phyloP scores from a whole-genome alignment of 2,113 vertebrate genomes.

The Hemichromis elongatus region DNA sequence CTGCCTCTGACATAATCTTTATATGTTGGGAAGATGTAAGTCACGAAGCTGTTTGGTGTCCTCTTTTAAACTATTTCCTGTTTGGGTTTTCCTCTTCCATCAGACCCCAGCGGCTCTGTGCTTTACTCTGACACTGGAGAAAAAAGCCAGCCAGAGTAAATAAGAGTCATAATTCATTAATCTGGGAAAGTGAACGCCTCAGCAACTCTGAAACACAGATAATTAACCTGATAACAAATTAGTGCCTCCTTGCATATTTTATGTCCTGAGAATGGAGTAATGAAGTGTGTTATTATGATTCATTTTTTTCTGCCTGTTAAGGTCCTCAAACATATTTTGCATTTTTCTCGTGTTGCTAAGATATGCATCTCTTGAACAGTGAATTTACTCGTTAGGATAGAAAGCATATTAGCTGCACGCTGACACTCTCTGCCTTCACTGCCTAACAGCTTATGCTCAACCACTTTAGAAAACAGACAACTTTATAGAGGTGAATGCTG shows the following conservation, averaged over 20 bases:
- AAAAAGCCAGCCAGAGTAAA: conserved; percentile 50
- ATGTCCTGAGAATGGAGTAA: conserved; percentile 57
- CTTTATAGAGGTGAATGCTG: conserved; percentile 23
- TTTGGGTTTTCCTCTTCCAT: conserved; percentile 22
- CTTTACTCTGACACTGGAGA: conserved; percentile 21
- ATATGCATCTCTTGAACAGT: conserved; percentile 7
- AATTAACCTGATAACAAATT: conserved; percentile 71
- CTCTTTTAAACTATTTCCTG: conserved; percentile 28
- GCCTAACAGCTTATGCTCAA: not conserved
- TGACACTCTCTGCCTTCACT: not conserved
- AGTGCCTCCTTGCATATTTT: conserved; percentile 65
- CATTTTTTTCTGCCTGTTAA: conserved; percentile 29
- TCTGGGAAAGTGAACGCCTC: conserved; percentile 61
- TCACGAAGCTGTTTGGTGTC: not conserved
- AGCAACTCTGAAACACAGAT: conserved; percentile 65
- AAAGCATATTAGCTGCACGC: not conserved
- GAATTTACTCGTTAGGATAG: not conserved
- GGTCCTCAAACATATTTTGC: conserved; percentile 40
- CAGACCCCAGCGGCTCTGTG: conserved; percentile 9
- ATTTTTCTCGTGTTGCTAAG: conserved; percentile 43
- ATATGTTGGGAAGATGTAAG: not conserved
- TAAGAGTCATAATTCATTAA: conserved; percentile 67
- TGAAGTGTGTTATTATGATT: conserved; percentile 61
- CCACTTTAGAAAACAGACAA: conserved; percentile 36
- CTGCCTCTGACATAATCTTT: not conserved